A percentile compares a stretch with the other conserved stretches of the same genome.
These are phyloP conservation scores for Aphelenchoides besseyi DNA, from an alignment of 1,140 invertebrate species.

Conservation along the genomic window DNA sequence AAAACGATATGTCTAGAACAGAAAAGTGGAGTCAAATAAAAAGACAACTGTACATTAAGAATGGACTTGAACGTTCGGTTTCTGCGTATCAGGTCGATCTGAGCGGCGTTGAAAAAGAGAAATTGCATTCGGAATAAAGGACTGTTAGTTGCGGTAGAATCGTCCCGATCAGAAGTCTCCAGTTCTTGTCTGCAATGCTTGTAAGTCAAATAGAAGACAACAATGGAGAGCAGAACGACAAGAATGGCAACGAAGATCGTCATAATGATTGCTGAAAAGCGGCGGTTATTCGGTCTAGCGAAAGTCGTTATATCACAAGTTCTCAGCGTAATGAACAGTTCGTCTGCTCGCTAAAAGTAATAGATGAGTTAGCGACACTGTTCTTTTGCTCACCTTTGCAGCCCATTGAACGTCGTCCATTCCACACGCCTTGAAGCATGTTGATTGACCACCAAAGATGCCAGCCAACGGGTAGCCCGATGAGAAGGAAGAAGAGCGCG, in stretches of 20 bases:
- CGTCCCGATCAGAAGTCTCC: background rate
- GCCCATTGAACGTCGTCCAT: conserved; percentile 61
- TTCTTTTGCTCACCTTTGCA: conserved; percentile 44
- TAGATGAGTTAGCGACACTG: background rate
- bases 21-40: no score
- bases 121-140: no score
- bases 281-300: background rate
- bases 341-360: conserved; percentile 24
- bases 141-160: background rate
- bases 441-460: conserved; percentile 35
- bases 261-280: conserved; percentile 3
- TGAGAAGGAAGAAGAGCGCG: background rate
- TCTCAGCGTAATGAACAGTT: conserved; percentile 23
- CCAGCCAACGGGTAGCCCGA: conserved; percentile 37
- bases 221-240: conserved; percentile 17
- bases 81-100: no score
- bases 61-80: no score
- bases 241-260: conserved; percentile 2
- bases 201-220: conserved; percentile 17
- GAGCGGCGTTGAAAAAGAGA: no score
- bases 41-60: no score
- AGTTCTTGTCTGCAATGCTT: background rate
- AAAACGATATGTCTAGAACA: no score
- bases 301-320: conserved; percentile 1
- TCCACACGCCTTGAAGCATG: conserved; percentile 58